Conservation (phyloP, 2,113 vertebrate genomes). For the Eulacestoma nigropectus region DNA sequence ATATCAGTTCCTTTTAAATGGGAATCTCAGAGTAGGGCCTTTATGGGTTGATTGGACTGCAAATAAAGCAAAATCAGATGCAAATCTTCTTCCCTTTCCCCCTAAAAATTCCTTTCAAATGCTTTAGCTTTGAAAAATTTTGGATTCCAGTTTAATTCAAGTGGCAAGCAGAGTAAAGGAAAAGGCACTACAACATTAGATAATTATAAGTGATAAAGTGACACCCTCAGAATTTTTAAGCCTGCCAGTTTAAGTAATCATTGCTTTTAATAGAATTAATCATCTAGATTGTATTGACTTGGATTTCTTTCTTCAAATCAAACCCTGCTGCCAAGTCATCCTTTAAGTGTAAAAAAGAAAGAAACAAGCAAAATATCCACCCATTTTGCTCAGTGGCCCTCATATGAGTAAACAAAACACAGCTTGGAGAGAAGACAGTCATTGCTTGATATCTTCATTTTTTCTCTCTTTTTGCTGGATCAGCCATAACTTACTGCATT, state of each 20-base stretch:
- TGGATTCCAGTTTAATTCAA: not conserved
- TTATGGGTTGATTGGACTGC: not conserved
- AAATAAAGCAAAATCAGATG: not conserved
- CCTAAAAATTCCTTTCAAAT: not conserved
- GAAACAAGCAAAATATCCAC: not conserved
- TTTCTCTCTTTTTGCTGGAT: constrained; percentile 4
- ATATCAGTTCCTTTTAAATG: not conserved
- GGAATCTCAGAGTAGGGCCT: not conserved
- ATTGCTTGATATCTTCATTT: not conserved
- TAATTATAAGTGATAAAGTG: not conserved
- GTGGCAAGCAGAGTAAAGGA: not conserved
- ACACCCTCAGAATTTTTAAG: not conserved
- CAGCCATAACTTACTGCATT: not conserved
- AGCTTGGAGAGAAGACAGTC: not conserved
- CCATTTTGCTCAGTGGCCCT: not conserved
- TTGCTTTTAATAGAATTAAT: not conserved
- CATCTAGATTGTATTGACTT: not conserved
- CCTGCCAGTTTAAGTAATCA: not conserved
- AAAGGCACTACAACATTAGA: not conserved
- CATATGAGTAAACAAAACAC: not conserved
- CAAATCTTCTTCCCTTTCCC: not conserved
- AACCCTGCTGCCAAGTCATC: not conserved
- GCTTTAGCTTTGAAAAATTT: not conserved
- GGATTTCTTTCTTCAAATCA: not conserved
- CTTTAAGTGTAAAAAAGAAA: not conserved